Evolutionary conservation across 2,888 invertebrate species (phyloP), one percentile per base, ranked within the genome.

Genomic region (Drosophila melanosoma): DNA sequence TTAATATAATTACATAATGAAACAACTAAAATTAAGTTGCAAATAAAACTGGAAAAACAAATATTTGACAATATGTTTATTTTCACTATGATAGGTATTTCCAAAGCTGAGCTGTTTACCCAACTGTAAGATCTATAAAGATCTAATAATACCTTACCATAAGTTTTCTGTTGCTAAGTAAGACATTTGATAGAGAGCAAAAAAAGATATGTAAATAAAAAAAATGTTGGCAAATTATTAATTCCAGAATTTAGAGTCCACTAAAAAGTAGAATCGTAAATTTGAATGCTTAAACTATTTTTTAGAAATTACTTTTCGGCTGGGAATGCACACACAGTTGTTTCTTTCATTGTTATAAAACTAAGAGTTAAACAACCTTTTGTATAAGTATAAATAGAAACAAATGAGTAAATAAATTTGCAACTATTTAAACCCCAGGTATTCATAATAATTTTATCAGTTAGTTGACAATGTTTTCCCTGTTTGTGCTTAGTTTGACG

Each of bases 1-100:
- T 77, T 29, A 29, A 29, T 29, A 79, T 78, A 84, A 79, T 84
- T 81, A 79, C 76, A 82, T 67, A 82, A 72, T 71, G 56, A 70
- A 84, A 69, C 35, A 74, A 66, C 42, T 65, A 70, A 42, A 78
- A 75, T 29, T 5, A 29, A 61, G 40, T 68, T 76, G 61, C 66
- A 83, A 85, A 85, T 82, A 87, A 89, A 84, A 77, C 32, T 35
- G 53, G 64, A 54, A 52, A 57, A 40, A 62, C 26, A 72, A 60
- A 64, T 56, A 56, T 65, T 60, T 65, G 32, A 69, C 29, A 68
- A 64, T 23, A 33, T 58, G 12, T 29, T 69, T 45, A 62, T 53
- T 38, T 36, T 59, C 63, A 57, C 48, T 52, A 7, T 12, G 8
- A 23, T 23, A 15, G 6, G n/a, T 33, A 32, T 38, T 36, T 38